Percentiles rank a stretch among this genome's conserved stretches.
These are phyloP conservation scores for Pogonomyrmex barbatus DNA, from an alignment of 1,140 invertebrate species.

Conservation along the genomic window DNA sequence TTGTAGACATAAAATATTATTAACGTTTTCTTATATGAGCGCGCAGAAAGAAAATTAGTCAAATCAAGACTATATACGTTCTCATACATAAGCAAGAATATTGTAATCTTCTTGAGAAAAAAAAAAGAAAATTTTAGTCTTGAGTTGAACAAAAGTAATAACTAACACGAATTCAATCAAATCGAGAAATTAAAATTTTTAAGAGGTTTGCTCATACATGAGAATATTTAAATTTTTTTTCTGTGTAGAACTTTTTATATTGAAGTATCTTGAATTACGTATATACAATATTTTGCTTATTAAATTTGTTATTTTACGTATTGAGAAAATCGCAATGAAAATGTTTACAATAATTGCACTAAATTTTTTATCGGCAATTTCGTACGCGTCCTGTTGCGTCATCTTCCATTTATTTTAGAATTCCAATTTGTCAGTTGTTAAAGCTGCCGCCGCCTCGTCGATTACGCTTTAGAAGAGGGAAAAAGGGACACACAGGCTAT, in stretches of 20 bases:
- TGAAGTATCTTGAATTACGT: neutral
- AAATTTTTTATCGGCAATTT: constrained; percentile 15
- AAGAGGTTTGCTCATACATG: too few species aligned
- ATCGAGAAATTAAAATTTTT: too few species aligned
- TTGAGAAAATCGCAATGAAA: neutral
- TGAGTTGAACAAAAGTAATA: too few species aligned
- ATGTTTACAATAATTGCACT: neutral
- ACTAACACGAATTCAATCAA: too few species aligned
- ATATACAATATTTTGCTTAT: neutral
- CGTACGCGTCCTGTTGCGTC: neutral
- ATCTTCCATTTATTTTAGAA: constrained; percentile 25
- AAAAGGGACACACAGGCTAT: constrained; percentile 6
- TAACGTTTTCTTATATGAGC: too few species aligned
- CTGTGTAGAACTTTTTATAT: neutral
- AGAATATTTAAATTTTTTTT: neutral
- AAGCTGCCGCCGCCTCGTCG: constrained; percentile 9
- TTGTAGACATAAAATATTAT: neutral
- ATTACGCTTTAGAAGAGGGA: constrained; percentile 23
- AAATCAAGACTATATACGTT: too few species aligned
- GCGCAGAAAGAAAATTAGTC: too few species aligned
- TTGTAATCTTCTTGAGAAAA: too few species aligned
- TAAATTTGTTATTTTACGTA: neutral
- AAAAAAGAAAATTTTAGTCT: too few species aligned
- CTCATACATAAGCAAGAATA: too few species aligned
- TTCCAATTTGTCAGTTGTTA: constrained; percentile 31